These are phyloP conservation scores for Oryzias dopingdopingensis DNA, from an alignment of 2,797 vertebrate genomes.

Conservation along the genomic window DNA sequence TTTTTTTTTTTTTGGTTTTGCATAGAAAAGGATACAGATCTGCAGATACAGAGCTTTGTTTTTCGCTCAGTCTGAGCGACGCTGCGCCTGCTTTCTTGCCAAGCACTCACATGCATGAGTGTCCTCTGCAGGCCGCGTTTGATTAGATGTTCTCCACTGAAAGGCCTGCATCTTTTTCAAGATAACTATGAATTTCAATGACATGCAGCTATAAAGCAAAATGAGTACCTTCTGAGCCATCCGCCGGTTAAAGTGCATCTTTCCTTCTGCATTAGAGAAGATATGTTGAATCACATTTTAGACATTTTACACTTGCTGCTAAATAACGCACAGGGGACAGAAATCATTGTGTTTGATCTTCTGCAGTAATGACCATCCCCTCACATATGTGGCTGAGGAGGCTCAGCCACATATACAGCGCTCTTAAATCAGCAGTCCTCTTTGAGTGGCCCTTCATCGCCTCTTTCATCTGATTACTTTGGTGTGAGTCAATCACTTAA, in stretches of 20 bases:
- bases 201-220: constrained; percentile 34
- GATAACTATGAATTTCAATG: constrained; percentile 64
- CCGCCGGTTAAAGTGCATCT: constrained; percentile 39
- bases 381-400: constrained; percentile 23
- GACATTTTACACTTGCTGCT: constrained; percentile 24
- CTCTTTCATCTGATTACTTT: constrained; percentile 76
- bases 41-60: constrained; percentile 34
- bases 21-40: constrained; percentile 59
- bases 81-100: constrained; percentile 14
- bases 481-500: constrained; percentile 79
- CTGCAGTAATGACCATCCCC: constrained; percentile 14
- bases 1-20: constrained; percentile 35
- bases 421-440: constrained; percentile 75
- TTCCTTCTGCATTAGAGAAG: constrained; percentile 5
- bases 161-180: constrained; percentile 36
- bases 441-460: constrained; percentile 64
- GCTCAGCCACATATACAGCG: constrained; percentile 32
- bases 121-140: constrained; percentile 47
- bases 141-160: constrained; percentile 58
- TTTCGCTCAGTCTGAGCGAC: constrained; percentile 25
- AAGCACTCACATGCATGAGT: constrained; percentile 41
- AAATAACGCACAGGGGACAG: constrained; percentile 10
- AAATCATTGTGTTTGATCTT: constrained; percentile 18
- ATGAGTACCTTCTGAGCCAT: constrained; percentile 23
- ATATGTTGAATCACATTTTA: constrained; percentile 21